Evolutionary conservation across 2,113 vertebrate genomes (phyloP), one percentile per base, ranked within the genome.

Genomic region (Passer domesticus): DNA sequence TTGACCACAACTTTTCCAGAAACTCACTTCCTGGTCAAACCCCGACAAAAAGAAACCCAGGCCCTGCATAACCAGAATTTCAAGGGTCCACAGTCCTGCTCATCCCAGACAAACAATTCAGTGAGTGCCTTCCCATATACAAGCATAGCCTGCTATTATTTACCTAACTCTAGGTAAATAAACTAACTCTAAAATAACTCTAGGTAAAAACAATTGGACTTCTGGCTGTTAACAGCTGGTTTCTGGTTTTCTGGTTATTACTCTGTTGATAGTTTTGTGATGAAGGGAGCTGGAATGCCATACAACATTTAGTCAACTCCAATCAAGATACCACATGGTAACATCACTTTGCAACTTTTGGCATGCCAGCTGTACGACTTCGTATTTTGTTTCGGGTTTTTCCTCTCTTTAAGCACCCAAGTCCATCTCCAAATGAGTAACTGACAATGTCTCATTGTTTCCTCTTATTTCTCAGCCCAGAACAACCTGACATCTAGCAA

Each of bases 211-310:
- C n/a, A 85, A 55, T 7, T 0, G 23, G 43, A 35, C 39, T 86
- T 73, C 2, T 50, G 60, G 83, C 85, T 80, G n/a, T 52, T 81
- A 55, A 74, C 24, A 63, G 39, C 31, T 56, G 31, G 23, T 70
- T 92, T 80, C 82, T 89, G 43, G 37, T 70, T 83, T 92, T 70
- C 33, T 16, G 8, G 28, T 90, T 90, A 83, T 94, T 93, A 81
- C 31, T 68, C 33, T 37, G 64, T 41, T 93, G 76, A 90, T 60
- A 95, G 82, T 78, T 93, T 53, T 78, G 92, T 2, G 10, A 84
- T 39, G 76, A 30, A 89, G 73, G 64, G 69, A 88, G 60, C 47
- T 88, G 68, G 56, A 92, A 92, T 78, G 56, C 33, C 76, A 66
- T 11, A 52, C 35, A 84, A 79, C 18, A 20, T 68, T 67, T 73